Percentiles rank a stretch among this genome's conserved stretches.
Conservation (phyloP, 2,797 vertebrate genomes). For the Brachyrhaphis roseni region DNA sequence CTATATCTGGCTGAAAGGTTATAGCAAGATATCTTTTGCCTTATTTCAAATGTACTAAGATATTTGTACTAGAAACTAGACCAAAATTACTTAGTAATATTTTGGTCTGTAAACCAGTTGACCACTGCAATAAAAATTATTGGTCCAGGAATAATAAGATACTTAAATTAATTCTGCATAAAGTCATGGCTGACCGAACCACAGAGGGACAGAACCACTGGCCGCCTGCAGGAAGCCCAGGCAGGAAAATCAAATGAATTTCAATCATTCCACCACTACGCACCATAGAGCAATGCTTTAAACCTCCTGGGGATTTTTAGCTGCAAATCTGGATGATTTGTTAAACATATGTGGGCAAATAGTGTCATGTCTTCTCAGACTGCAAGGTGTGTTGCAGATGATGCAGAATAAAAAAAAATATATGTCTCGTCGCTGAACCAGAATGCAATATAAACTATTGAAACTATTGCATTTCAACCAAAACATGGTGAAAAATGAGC, state of each 20-base stretch:
- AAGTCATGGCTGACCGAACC: constrained; percentile 7
- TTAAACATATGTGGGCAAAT: neutral
- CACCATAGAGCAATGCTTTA: neutral
- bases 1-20: too few relatives aligned
- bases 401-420: neutral
- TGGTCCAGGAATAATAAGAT: neutral
- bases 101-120: neutral
- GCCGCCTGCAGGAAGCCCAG: neutral
- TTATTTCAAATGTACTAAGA: too few relatives aligned
- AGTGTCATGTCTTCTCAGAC: neutral
- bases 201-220: neutral
- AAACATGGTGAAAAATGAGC: neutral
- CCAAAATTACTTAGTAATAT: too few relatives aligned
- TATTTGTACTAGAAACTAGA: too few relatives aligned
- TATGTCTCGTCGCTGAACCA: neutral
- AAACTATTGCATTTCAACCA: neutral
- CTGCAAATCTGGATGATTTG: neutral
- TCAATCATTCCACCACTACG: constrained; percentile 15
- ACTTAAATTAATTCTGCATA: neutral
- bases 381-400: neutral
- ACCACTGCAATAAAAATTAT: neutral
- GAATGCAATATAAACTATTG: neutral
- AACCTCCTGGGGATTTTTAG: neutral
- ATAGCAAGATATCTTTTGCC: too few relatives aligned
- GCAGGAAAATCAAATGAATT: constrained; percentile 5